Base-by-base conservation (phyloP, 1,140 invertebrate species). In the Planococcus citri region DNA sequence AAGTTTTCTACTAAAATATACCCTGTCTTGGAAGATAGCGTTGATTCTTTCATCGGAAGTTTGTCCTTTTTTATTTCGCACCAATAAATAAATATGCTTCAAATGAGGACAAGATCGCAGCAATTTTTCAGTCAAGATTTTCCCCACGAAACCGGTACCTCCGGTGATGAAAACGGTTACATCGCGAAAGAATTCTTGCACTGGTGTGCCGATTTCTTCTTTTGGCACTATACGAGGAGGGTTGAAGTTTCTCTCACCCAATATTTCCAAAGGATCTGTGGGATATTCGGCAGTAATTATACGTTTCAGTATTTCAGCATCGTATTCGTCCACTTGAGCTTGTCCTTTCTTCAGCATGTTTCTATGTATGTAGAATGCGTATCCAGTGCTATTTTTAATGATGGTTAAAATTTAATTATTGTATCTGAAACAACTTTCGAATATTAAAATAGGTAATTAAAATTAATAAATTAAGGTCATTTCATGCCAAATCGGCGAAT, bases 121-220 rank as follows among this genome's bases (percentile, higher is more conserved):
- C 1, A 94, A 76, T 75, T 94, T 94, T 79, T 94, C 91, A 0
- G 92, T 81, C n/a, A 94, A 78, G 0, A 90, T 85, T 79, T 93
- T 93, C 0, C 91, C 91, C 78, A 93, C 83, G 76, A 93, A 93
- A 27, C 90, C 90, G 1, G 88, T 85, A 3, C 74, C 78, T 12
- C 77, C 78, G 1, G 77, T 79, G 12, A 79, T 69, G 60, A 79
- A 76, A 20, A 85, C 79, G 37, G 79, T 79, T 27, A 81, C 82
- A 17, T 79, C 82, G n/a, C n/a, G n/a, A n/a, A n/a, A n/a, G n/a
- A n/a, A n/a, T n/a, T n/a, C n/a, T n/a, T n/a, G n/a, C n/a, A n/a
- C n/a, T n/a, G n/a, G n/a, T n/a, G n/a, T n/a, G n/a, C n/a, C n/a
- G n/a, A n/a, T n/a, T n/a, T n/a, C n/a, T n/a, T n/a, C n/a, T n/a